These are phyloP conservation scores for Parasteatoda lunata DNA, from an alignment of 2,888 invertebrate species.

Conservation along the genomic window DNA sequence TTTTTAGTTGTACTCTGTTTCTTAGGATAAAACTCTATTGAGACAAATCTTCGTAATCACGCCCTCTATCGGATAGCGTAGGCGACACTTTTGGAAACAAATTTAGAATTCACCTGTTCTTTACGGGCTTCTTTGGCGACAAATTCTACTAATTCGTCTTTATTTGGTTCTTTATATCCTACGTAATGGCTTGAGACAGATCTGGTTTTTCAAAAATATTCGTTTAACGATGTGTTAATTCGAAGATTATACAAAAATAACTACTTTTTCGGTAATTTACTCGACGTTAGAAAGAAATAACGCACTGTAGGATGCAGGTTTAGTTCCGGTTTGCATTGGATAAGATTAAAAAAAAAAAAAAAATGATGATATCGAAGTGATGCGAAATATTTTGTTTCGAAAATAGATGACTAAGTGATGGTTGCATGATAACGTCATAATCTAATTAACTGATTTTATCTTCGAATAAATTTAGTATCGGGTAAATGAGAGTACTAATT, in stretches of 20 bases:
- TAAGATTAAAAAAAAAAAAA: too few relatives aligned
- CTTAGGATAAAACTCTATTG: not conserved
- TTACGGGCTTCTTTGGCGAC: not conserved
- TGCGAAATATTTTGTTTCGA: too few relatives aligned
- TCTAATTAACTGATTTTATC: too few relatives aligned
- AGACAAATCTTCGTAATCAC: not conserved
- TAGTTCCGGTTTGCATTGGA: too few relatives aligned
- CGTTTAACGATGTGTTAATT: not conserved
- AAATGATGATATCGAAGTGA: too few relatives aligned
- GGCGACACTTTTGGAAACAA: conserved; percentile 44
- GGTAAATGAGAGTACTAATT: too few relatives aligned
- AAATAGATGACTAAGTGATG: too few relatives aligned
- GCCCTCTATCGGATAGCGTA: conserved; percentile 57
- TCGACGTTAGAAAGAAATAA: not conserved
- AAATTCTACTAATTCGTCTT: conserved; percentile 4
- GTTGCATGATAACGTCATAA: too few relatives aligned
- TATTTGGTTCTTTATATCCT: conserved; percentile 22
- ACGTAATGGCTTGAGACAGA: not conserved
- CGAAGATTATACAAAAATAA: not conserved
- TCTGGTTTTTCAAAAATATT: not conserved
- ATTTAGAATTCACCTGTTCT: conserved; percentile 30
- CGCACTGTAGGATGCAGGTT: too few relatives aligned
- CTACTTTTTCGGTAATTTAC: not conserved
- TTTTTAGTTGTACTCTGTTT: conserved; percentile 38
- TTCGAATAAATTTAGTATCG: too few relatives aligned